A percentile compares a stretch with the other conserved stretches of the same genome.
Evolutionary conservation across 2,797 vertebrate species (phyloP).

Genomic region (Gila robusta): DNA sequence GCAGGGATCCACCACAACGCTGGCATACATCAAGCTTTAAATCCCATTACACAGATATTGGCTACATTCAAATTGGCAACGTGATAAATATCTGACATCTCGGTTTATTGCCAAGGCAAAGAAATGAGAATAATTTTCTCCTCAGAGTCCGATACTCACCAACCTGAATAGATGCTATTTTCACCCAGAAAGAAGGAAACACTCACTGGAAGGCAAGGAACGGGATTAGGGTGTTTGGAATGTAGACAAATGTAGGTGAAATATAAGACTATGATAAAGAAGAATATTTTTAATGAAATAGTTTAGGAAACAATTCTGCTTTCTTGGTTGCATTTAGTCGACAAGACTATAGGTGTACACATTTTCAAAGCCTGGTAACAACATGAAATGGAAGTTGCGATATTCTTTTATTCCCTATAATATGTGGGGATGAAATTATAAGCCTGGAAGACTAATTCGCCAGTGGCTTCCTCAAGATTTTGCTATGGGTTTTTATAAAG

Average conservation of each 20-base stretch:
- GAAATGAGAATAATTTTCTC: conserved; percentile 52
- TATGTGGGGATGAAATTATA: no score
- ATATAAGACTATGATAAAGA: not conserved
- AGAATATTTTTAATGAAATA: not conserved
- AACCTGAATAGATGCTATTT: conserved; percentile 30
- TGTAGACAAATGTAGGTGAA: not conserved
- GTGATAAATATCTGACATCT: conserved; percentile 76
- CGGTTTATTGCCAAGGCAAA: conserved; percentile 56
- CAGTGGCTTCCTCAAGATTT: no score
- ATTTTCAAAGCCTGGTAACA: not conserved
- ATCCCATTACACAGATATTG: conserved; percentile 83
- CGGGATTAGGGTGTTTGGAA: not conserved
- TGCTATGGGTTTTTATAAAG: no score
- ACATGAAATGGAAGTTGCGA: not conserved
- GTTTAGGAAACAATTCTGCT: not conserved
- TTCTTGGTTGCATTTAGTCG: conserved; percentile 12
- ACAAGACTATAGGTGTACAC: not conserved
- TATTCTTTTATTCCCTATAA: not conserved
- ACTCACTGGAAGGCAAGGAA: not conserved
- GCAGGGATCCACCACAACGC: conserved; percentile 60
- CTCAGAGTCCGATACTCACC: conserved; percentile 36
- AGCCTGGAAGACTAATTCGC: no score
- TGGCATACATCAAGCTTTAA: conserved; percentile 82
- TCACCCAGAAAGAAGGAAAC: conserved; percentile 25
- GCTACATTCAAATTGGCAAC: conserved; percentile 79